Evolutionary conservation across 1,140 invertebrate species (phyloP).

Genomic region (Drosophila oshimai): DNA sequence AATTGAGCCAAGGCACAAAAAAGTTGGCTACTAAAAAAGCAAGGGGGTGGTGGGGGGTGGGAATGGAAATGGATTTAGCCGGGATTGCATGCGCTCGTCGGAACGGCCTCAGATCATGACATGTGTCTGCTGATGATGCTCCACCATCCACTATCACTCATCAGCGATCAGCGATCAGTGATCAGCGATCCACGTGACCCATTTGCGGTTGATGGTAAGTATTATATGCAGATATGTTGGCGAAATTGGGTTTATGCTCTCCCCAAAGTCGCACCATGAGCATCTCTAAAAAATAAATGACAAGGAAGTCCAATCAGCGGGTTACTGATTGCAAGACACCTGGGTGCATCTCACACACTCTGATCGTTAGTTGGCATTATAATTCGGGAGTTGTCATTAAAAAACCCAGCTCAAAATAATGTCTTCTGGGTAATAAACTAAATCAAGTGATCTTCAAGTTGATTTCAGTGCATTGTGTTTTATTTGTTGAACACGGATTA

Average conservation of each 20-base stretch:
- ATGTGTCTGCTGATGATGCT: constrained; percentile 40
- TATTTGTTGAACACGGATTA: neutral
- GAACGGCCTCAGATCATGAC: constrained; percentile 45
- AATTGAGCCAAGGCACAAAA: constrained; percentile 35
- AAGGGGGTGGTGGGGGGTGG: neutral
- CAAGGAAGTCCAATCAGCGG: constrained; percentile 10
- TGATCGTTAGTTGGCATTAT: neutral
- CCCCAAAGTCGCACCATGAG: neutral
- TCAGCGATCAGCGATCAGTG: neutral
- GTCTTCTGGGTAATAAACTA: neutral
- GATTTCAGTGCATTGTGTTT: neutral
- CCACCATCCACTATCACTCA: constrained; percentile 25
- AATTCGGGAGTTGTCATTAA: neutral
- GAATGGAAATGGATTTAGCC: neutral
- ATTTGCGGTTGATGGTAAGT: constrained; percentile 1
- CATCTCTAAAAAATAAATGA: neutral
- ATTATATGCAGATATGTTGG: neutral
- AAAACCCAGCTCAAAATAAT: neutral
- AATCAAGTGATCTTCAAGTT: neutral
- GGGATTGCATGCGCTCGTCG: constrained; percentile 22
- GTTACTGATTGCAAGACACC: constrained; percentile 10
- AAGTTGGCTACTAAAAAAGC: neutral
- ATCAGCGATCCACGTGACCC: constrained; percentile 5
- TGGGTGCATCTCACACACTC: neutral
- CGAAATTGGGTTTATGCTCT: constrained; percentile 7